Conservation (phyloP, 92 coral and sea anemone species). For the Porites divaricata region DNA sequence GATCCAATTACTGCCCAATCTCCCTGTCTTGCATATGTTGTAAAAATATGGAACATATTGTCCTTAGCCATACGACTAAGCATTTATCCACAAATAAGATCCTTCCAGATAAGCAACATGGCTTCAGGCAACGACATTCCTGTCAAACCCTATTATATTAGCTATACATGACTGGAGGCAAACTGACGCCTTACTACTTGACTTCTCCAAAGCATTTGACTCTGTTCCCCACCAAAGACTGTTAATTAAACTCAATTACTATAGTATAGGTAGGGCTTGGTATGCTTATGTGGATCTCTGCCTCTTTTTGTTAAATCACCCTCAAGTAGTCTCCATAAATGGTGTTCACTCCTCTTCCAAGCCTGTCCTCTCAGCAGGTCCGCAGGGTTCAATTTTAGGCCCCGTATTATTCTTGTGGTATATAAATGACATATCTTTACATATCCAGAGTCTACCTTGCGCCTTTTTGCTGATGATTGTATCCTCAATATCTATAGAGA, state of each 20-base stretch:
- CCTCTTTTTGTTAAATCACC: background rate
- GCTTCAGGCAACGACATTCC: slow-evolving; percentile 60
- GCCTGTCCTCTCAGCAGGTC: slow-evolving; percentile 35
- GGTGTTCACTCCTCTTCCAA: slow-evolving; percentile 38
- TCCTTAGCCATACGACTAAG: slow-evolving; percentile 69
- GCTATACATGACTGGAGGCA: slow-evolving; percentile 52
- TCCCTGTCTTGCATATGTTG: slow-evolving; percentile 53
- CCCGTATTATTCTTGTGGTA: slow-evolving; percentile 56
- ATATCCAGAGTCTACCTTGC: slow-evolving; percentile 24
- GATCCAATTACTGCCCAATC: slow-evolving; percentile 61
- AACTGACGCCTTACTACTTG: slow-evolving; percentile 53
- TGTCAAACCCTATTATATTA: slow-evolving; percentile 62
- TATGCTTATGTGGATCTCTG: slow-evolving; percentile 42
- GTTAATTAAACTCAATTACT: slow-evolving; percentile 37
- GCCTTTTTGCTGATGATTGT: slow-evolving; percentile 72
- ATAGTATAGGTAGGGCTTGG: slow-evolving; percentile 49
- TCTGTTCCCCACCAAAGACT: slow-evolving; percentile 67
- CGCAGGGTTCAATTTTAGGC: background rate
- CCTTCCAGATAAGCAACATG: slow-evolving; percentile 62
- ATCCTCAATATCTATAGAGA: slow-evolving; percentile 54
- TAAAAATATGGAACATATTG: slow-evolving; percentile 61
- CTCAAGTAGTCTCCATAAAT: slow-evolving; percentile 36
- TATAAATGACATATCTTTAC: background rate
- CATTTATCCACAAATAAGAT: slow-evolving; percentile 51
- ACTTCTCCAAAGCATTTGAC: slow-evolving; percentile 69